Base-by-base conservation (phyloP, 1,140 invertebrate species). In the Trichonephila clavata region DNA sequence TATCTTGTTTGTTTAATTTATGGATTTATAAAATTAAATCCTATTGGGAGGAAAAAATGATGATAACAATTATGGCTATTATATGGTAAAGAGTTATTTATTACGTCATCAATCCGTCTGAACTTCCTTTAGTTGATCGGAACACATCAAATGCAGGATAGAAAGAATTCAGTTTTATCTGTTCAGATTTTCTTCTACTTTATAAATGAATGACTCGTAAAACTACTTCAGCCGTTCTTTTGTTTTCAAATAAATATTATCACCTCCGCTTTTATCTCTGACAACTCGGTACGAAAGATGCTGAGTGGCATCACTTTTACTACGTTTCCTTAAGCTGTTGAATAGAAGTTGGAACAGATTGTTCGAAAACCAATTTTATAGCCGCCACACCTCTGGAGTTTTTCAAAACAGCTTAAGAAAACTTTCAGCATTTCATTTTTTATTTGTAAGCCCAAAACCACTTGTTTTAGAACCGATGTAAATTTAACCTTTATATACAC, bases 401-500 rank as follows among this genome's bases (percentile, higher is more conserved):
- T 59, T 84, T 68, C 21, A 43, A 92, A 84, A 92, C 80, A 63
- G 32, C 60, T 65, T 65, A 92, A 57, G n/a, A 60, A 65, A 50
- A 65, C 90, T 84, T 84, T 65, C 59, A 24, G 60, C 57, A 24
- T 68, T 65, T 92, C 90, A n/a, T 59, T 92, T 84, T 50, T 92
- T 92, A 65, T 92, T 92, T 39, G 20, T 10, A 43, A 50, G 68
- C 39, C 50, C 50, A 84, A 84, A 81, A 84, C 24, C 71, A 92
- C 90, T 92, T 92, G 90, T 92, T 92, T 92, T 84, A 92, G 81
- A 92, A 68, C 80, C 57, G 90, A 92, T 92, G 90, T 92, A 92
- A 92, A 92, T 92, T 84, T 80, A 50, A 65, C 80, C 90, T 91
- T 91, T 77, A 80, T 80, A 83, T 24, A 91, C 59, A 91, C 90